Evolutionary conservation across 2,888 invertebrate genomes (phyloP).

Genomic region (Drosophila affinis): DNA sequence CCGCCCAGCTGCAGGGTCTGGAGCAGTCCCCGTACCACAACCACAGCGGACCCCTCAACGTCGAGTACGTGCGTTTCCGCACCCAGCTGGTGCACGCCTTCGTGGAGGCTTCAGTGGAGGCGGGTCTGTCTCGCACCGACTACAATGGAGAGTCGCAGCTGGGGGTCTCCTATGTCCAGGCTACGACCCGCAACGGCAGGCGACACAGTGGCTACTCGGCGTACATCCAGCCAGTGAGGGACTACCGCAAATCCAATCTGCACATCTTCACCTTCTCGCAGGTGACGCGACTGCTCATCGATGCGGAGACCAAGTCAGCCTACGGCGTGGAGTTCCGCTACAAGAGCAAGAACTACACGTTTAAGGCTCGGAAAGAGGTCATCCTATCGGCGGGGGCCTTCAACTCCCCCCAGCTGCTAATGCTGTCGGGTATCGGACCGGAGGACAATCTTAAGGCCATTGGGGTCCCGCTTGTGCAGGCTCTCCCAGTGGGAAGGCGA

Average conservation of each 20-base stretch:
- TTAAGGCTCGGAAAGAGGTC: conserved; percentile 89
- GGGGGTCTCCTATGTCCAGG: conserved; percentile 88
- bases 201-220: conserved; percentile 88
- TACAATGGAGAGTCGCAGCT: conserved; percentile 87
- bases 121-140: conserved; percentile 88
- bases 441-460: conserved; percentile 85
- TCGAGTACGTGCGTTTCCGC: conserved; percentile 86
- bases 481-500: conserved; percentile 88
- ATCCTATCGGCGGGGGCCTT: conserved; percentile 95
- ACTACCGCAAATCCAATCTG: conserved; percentile 85
- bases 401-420: conserved; percentile 94
- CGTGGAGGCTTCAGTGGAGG: conserved; percentile 86
- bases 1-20: conserved; percentile 80
- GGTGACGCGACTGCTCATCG: conserved; percentile 88
- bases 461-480: conserved; percentile 86
- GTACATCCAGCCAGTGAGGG: conserved; percentile 86
- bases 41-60: conserved; percentile 86
- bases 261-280: conserved; percentile 87
- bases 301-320: conserved; percentile 86
- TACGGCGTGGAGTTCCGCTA: conserved; percentile 88
- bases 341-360: conserved; percentile 82
- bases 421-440: conserved; percentile 91
- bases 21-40: conserved; percentile 86
- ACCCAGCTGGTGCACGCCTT: conserved; percentile 85
- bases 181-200: conserved; percentile 86